Conservation (phyloP, 1,140 invertebrate species). For the Neoseiulus cucumeris region DNA sequence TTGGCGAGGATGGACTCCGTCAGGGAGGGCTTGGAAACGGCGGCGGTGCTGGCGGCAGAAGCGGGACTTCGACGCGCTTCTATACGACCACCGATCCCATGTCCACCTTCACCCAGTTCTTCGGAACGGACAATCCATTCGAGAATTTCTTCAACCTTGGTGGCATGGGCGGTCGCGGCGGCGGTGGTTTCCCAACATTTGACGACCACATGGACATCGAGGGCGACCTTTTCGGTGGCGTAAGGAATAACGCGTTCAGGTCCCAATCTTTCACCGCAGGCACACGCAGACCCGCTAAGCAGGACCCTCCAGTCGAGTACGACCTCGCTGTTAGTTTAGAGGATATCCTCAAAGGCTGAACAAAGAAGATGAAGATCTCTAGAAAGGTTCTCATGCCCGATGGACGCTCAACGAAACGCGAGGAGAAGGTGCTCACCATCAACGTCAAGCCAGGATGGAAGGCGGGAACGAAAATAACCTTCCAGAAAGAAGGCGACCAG, state of each 20-base stretch:
- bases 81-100: slow-evolving; percentile 61
- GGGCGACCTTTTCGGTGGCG: slow-evolving; percentile 22
- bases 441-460: slow-evolving; percentile 98
- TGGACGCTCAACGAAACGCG: slow-evolving; percentile 53
- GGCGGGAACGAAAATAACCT: slow-evolving; percentile 97
- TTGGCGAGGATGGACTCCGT: slow-evolving; percentile 89
- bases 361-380: slow-evolving; percentile 99
- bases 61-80: slow-evolving; percentile 23
- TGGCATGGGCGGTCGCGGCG: too few species aligned
- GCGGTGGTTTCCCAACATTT: slow-evolving; percentile 6
- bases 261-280: slow-evolving; percentile 71
- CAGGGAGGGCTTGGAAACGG: slow-evolving; percentile 36
- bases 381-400: slow-evolving; percentile 63
- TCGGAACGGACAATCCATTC: slow-evolving; percentile 61
- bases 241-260: slow-evolving; percentile 39
- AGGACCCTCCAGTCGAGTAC: slow-evolving; percentile 84
- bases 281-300: slow-evolving; percentile 32
- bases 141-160: slow-evolving; percentile 41
- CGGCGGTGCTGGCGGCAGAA: slow-evolving; percentile 25
- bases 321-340: slow-evolving; percentile 81
- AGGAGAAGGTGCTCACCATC: slow-evolving; percentile 95
- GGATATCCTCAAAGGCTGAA: slow-evolving; percentile 75
- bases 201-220: slow-evolving; percentile 13
- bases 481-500: slow-evolving; percentile 95
- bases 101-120: slow-evolving; percentile 88